A percentile compares a stretch with the other conserved stretches of the same genome.
Conservation (phyloP, 2,888 invertebrate genomes). For the Junonia oenone region DNA sequence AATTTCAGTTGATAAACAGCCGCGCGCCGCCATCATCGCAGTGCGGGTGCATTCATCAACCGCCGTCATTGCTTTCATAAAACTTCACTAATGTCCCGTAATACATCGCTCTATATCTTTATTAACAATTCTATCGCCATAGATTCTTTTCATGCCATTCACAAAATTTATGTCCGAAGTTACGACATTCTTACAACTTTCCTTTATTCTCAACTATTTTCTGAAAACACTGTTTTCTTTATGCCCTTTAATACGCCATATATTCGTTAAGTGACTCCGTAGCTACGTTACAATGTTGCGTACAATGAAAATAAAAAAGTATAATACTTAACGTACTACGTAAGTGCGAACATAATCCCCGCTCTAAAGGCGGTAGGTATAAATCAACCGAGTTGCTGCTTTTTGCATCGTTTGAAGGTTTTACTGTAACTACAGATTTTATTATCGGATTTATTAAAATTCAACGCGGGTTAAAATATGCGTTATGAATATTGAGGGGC, state of each 20-base stretch:
- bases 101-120: slow-evolving; percentile 75
- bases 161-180: slow-evolving; percentile 70
- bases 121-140: slow-evolving; percentile 74
- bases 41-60: slow-evolving; percentile 61
- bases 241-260: slow-evolving; percentile 72
- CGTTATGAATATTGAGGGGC: slow-evolving; percentile 38
- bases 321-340: slow-evolving; percentile 35
- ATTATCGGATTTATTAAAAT: slow-evolving; percentile 56
- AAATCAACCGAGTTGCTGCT: slow-evolving; percentile 62
- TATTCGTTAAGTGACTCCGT: slow-evolving; percentile 70
- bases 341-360: slow-evolving; percentile 59
- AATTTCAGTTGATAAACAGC: slow-evolving; percentile 47
- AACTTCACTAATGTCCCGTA: slow-evolving; percentile 71
- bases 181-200: slow-evolving; percentile 72
- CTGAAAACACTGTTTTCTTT: slow-evolving; percentile 78
- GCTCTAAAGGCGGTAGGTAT: slow-evolving; percentile 59
- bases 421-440: slow-evolving; percentile 52
- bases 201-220: slow-evolving; percentile 72
- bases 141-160: slow-evolving; percentile 68
- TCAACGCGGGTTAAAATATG: slow-evolving; percentile 47
- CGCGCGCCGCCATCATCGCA: slow-evolving; percentile 35
- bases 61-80: slow-evolving; percentile 60
- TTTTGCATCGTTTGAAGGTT: slow-evolving; percentile 51
- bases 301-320: slow-evolving; percentile 59
- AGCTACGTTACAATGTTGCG: slow-evolving; percentile 65